Conservation (phyloP, 2,888 invertebrate genomes). For the Eristalis tenax region DNA sequence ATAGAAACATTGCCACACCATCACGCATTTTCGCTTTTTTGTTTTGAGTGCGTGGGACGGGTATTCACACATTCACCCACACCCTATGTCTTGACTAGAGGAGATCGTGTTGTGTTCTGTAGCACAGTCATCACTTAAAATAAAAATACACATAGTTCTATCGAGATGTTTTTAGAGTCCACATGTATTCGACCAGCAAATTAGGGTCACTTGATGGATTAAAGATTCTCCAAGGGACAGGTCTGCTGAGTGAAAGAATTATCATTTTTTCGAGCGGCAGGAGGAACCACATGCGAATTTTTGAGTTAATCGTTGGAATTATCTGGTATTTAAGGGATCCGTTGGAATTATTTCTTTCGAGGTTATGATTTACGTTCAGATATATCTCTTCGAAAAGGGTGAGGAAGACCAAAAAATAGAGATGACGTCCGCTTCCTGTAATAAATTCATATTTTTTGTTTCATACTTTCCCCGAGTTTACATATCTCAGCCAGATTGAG, state of each 20-base stretch:
- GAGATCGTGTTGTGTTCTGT: neutral
- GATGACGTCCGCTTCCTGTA: constrained; percentile 2
- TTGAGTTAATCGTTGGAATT: neutral
- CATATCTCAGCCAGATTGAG: neutral
- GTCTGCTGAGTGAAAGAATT: neutral
- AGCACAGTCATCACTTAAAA: constrained; percentile 41
- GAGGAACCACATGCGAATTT: neutral
- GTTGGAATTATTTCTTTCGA: neutral
- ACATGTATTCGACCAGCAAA: neutral
- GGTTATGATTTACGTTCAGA: constrained; percentile 5
- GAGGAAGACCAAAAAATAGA: neutral
- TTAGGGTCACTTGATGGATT: constrained; percentile 28
- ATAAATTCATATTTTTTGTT: constrained; percentile 1
- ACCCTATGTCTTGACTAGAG: neutral
- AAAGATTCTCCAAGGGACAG: constrained; percentile 1
- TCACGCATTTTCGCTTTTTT: neutral
- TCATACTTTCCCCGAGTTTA: neutral
- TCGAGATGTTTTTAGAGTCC: neutral
- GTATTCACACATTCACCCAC: neutral
- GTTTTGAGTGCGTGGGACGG: constrained; percentile 9
- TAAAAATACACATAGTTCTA: constrained; percentile 1
- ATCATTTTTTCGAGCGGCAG: neutral
- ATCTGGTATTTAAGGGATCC: neutral
- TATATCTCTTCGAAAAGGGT: neutral
- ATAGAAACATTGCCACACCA: neutral